These are phyloP conservation scores for Yponomeuta plumbellus DNA, from an alignment of 2,888 invertebrate species.

Conservation along the genomic window DNA sequence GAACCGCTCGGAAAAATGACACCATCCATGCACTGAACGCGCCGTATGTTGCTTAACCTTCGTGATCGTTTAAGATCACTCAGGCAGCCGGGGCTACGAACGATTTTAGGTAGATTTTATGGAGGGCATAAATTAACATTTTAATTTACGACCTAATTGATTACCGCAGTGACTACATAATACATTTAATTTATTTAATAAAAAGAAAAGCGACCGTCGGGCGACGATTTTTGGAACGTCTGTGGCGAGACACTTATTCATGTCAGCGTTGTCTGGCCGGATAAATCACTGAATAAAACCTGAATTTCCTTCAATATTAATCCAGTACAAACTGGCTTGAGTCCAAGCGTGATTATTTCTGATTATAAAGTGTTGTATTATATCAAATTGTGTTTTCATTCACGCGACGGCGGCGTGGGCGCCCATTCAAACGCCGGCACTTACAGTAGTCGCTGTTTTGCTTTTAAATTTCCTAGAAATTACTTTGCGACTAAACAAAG, in stretches of 20 bases:
- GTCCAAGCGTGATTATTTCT: slow-evolving; percentile 31
- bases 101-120: no score
- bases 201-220: no score
- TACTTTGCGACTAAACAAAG: not conserved
- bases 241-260: slow-evolving; percentile 41
- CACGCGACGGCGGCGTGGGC: slow-evolving; percentile 28
- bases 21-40: no score
- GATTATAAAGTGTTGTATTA: slow-evolving; percentile 33
- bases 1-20: no score
- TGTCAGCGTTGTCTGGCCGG: slow-evolving; percentile 55
- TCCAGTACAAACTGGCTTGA: slow-evolving; percentile 33
- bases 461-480: not conserved
- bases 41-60: no score
- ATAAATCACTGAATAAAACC: slow-evolving; percentile 47
- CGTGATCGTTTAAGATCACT: no score
- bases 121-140: no score
- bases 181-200: no score
- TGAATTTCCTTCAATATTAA: slow-evolving; percentile 34
- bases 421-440: slow-evolving; percentile 15
- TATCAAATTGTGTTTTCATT: slow-evolving; percentile 38
- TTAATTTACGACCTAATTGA: no score
- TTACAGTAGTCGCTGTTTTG: not conserved
- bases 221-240: slow-evolving; percentile 26
- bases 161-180: no score
- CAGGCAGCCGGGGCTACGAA: no score